Base-by-base conservation (phyloP, 2,797 vertebrate species). In the Pagetopsis macropterus region DNA sequence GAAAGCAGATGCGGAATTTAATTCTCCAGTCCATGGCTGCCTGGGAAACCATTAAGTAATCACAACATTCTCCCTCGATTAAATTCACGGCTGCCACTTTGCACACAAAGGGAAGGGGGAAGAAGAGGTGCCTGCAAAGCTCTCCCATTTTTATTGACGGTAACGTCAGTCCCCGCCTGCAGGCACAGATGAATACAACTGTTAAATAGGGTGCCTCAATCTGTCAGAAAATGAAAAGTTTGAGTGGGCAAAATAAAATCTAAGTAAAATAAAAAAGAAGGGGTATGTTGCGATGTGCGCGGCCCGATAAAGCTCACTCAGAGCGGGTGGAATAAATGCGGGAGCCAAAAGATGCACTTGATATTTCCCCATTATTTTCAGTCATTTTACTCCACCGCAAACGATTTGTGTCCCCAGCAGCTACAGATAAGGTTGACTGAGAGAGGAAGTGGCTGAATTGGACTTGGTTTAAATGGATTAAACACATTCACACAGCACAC, bases 1-100 rank as follows among this genome's bases (percentile, higher is more conserved):
- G 96, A 97, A 99, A 99, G 97, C 98, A 99, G 98, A 99, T 99
- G 98, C 97, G 95, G 97, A 98, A 98, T 99, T 98, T 97, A 99
- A 99, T 99, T 99, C 97, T 98, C 96, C 95, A 96, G 96, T 96
- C 97, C 96, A 96, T 94, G 93, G 95, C 96, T 98, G 98, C 96
- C 97, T 98, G 96, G 96, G 96, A 99, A 98, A 96, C 97, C 97
- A 99, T 99, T 99, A 99, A 99, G 96, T 97, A 98, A 98, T 98
- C 97, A 97, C 96, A 96, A 96, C 96, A 96, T 98, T 98, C 96
- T 95, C 95, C 96, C 95, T 97, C 96, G 95, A 97, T 98, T 98
- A 99, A 96, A 96, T 96, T 96, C 96, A 94, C 92, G 95, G 95
- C 96, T 96, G 96, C 96, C 95, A 96, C 96, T 97, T 96, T 95